These are phyloP conservation scores for Pseudomugil tenellus DNA, from an alignment of 2,797 vertebrate species.

Conservation along the genomic window DNA sequence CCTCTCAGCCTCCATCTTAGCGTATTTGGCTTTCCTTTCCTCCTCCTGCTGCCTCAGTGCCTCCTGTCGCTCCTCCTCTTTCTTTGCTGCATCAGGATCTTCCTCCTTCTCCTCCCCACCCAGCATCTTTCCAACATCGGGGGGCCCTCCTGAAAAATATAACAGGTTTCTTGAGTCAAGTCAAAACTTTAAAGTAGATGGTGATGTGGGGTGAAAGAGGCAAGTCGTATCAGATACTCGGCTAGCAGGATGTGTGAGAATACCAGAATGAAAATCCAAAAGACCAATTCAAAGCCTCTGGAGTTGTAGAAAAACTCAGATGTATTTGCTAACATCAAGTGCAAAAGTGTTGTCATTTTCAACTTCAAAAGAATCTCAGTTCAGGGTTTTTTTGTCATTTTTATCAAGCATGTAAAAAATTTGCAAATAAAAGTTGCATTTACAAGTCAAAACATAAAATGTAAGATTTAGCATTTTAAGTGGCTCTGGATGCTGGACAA, in stretches of 20 bases:
- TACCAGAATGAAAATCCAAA: neutral
- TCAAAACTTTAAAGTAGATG: conserved; percentile 12
- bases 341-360: neutral
- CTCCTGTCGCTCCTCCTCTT: conserved; percentile 96
- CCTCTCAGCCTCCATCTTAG: conserved; percentile 97
- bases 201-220: neutral
- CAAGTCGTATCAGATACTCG: conserved; percentile 5
- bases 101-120: conserved; percentile 95
- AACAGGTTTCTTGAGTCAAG: neutral
- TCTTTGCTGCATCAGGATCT: conserved; percentile 96
- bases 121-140: conserved; percentile 98
- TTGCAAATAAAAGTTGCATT: neutral
- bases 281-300: neutral
- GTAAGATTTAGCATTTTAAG: neutral
- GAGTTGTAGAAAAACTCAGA: neutral
- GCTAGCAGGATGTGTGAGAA: neutral
- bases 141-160: conserved; percentile 88
- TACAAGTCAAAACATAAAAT: neutral
- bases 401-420: neutral
- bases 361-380: neutral
- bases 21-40: conserved; percentile 95
- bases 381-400: neutral
- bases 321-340: neutral
- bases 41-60: conserved; percentile 96
- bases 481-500: no score